phyloP scores from a whole-genome alignment of 1,140 invertebrate species.

The Maconellicoccus hirsutus region DNA sequence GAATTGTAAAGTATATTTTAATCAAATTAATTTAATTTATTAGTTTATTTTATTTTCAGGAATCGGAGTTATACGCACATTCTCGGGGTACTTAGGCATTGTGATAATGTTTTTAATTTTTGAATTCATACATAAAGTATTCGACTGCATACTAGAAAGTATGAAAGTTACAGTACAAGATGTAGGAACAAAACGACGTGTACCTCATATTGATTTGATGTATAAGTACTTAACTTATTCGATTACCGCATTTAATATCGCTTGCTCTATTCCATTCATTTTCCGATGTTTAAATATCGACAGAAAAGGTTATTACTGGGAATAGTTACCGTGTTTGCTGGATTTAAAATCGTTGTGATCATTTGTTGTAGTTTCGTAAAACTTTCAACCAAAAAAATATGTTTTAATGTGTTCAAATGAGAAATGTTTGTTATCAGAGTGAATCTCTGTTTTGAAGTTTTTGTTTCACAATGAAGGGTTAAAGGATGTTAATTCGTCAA shows the following conservation, averaged over 20 bases:
- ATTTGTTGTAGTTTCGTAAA: background rate
- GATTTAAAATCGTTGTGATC: background rate
- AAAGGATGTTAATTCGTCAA: too few relatives aligned
- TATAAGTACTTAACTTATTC: constrained; percentile 70
- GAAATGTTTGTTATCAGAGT: too few relatives aligned
- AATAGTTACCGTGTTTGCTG: background rate
- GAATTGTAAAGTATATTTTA: background rate
- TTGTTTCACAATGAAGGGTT: too few relatives aligned
- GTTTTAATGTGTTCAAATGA: too few relatives aligned
- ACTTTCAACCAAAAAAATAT: background rate
- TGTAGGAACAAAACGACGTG: background rate
- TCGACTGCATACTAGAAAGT: constrained; percentile 46
- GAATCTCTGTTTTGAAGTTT: too few relatives aligned
- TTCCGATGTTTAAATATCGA: background rate
- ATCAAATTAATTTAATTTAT: background rate
- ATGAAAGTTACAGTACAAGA: constrained; percentile 46
- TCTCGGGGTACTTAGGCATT: constrained; percentile 59
- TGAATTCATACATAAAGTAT: constrained; percentile 51
- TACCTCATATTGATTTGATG: constrained; percentile 49
- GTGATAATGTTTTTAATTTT: constrained; percentile 56
- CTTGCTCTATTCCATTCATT: background rate
- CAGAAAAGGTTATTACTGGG: background rate
- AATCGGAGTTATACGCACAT: constrained; percentile 50
- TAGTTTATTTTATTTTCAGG: constrained; percentile 32
- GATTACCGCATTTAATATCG: background rate